Evolutionary conservation across 2,888 invertebrate species (phyloP).

Genomic region (Fissipunctia ypsillon): DNA sequence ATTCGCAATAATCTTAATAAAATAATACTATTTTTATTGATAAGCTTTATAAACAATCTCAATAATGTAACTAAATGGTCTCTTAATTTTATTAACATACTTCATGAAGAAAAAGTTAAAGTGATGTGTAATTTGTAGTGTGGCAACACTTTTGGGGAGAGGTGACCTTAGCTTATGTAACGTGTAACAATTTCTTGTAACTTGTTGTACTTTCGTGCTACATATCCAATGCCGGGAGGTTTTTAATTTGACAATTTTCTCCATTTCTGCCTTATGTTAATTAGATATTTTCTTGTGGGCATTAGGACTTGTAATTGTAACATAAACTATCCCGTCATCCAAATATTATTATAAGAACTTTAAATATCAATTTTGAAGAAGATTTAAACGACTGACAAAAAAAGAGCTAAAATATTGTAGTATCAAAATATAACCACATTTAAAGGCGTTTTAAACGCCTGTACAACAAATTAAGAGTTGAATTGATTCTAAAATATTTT

Average conservation of each 20-base stretch:
- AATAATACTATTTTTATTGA: constrained; percentile 67
- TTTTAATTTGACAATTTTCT: neutral
- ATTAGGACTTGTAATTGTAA: neutral
- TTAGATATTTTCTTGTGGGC: neutral
- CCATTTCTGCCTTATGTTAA: neutral
- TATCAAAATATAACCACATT: constrained; percentile 33
- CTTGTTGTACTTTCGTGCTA: neutral
- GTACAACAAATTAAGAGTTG: constrained; percentile 25
- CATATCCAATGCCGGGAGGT: too few relatives aligned
- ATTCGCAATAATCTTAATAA: constrained; percentile 50
- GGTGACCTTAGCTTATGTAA: neutral
- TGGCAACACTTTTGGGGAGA: constrained; percentile 41
- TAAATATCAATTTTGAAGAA: neutral
- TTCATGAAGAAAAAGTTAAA: constrained; percentile 10
- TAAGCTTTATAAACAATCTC: constrained; percentile 62
- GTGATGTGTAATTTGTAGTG: constrained; percentile 21
- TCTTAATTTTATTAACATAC: constrained; percentile 40
- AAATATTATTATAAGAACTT: neutral
- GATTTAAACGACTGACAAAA: neutral
- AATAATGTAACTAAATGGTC: constrained; percentile 44
- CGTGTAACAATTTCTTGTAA: constrained; percentile 4
- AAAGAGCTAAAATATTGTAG: constrained; percentile 34
- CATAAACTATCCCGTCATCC: neutral
- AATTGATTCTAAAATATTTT: constrained; percentile 51
- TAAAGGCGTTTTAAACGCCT: constrained; percentile 39